Evolutionary conservation across 2,888 invertebrate species (phyloP).

Genomic region (Meteorus cinctellus): DNA sequence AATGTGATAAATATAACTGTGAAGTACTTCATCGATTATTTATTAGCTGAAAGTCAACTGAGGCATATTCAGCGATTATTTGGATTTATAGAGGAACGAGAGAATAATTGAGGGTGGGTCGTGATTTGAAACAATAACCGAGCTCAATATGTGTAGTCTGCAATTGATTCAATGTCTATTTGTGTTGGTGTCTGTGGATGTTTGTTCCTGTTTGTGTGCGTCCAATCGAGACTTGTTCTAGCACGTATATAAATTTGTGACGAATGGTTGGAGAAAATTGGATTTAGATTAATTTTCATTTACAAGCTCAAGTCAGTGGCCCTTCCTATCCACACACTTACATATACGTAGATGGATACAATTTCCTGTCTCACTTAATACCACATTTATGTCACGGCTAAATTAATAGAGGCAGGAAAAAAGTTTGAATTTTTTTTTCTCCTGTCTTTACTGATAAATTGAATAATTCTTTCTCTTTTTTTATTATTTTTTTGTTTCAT

Average conservation of each 20-base stretch:
- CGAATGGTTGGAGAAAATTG: constrained; percentile 50
- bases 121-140: constrained; percentile 23
- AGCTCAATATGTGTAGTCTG: not conserved
- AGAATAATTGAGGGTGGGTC: not conserved
- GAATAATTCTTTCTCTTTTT: too few relatives aligned
- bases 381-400: not conserved
- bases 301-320: constrained; percentile 14
- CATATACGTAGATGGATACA: not conserved
- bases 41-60: not conserved
- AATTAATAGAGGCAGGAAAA: not conserved
- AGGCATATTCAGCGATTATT: not conserved
- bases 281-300: constrained; percentile 57
- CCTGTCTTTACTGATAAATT: too few relatives aligned
- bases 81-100: not conserved
- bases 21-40: not conserved
- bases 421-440: not conserved
- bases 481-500: not conserved
- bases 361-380: constrained; percentile 33
- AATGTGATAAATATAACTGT: not conserved
- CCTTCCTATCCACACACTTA: not conserved
- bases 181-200: not conserved
- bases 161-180: constrained; percentile 16
- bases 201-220: not conserved
- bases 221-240: not conserved
- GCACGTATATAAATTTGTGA: not conserved